Evolutionary conservation across 1,140 invertebrate species (phyloP).

Genomic region (Tribolium castaneum): DNA sequence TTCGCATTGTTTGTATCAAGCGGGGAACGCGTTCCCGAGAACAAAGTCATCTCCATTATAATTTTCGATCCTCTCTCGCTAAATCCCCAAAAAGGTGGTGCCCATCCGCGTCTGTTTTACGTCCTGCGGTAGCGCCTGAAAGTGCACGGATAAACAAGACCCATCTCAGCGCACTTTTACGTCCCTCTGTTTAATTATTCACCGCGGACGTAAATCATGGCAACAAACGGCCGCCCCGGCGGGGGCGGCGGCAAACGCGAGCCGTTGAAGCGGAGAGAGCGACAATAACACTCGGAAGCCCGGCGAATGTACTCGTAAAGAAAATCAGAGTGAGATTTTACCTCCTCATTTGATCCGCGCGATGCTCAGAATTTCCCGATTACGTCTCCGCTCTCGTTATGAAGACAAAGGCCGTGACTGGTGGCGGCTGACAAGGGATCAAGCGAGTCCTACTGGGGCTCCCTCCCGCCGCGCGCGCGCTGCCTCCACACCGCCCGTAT

Average conservation of each 20-base stretch:
- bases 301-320: conserved; percentile 26
- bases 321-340: conserved; percentile 35
- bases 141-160: neutral
- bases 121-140: neutral
- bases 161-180: conserved; percentile 38
- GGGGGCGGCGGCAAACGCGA: neutral
- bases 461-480: neutral
- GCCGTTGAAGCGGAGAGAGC: conserved; percentile 24
- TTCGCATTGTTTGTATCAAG: neutral
- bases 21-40: neutral
- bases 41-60: neutral
- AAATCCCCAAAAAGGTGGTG: neutral
- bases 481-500: conserved; percentile 19
- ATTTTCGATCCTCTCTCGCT: neutral
- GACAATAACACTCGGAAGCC: neutral
- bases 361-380: conserved; percentile 42
- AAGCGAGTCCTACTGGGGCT: conserved; percentile 22
- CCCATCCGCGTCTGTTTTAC: neutral
- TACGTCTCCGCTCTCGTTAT: conserved; percentile 36
- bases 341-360: conserved; percentile 41
- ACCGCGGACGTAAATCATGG: conserved; percentile 37
- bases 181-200: conserved; percentile 40
- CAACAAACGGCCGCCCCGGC: neutral
- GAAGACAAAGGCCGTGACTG: conserved; percentile 38
- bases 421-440: conserved; percentile 35